Evolutionary conservation across 2,113 vertebrate species (phyloP).

Genomic region (Excalfactoria chinensis): DNA sequence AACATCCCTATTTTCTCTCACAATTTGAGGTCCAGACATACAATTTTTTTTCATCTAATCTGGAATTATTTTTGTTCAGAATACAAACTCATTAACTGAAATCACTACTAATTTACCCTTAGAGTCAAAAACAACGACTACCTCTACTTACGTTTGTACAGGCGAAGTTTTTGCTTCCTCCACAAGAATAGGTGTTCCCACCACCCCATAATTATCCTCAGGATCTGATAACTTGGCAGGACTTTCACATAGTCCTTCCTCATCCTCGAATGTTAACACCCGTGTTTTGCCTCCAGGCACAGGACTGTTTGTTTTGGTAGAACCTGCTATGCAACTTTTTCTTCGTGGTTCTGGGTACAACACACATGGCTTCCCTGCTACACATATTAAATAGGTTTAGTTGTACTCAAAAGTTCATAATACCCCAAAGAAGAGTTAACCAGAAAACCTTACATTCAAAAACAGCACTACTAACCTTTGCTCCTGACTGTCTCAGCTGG

Average conservation of each 20-base stretch:
- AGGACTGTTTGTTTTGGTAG: not conserved
- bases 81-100: not conserved
- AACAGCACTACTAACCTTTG: constrained; percentile 64
- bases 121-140: not conserved
- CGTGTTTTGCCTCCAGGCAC: not conserved
- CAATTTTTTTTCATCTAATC: not conserved
- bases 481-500: not conserved
- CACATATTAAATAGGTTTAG: constrained; percentile 10
- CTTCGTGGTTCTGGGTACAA: not conserved
- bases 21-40: not conserved
- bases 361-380: constrained; percentile 28
- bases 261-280: not conserved
- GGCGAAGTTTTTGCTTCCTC: not conserved
- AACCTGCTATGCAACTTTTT: accelerated
- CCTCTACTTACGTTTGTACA: constrained; percentile 22
- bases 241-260: not conserved
- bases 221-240: accelerated
- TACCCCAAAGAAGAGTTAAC: not conserved
- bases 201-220: not conserved
- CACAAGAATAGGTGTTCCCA: constrained; percentile 42
- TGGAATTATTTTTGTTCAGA: not conserved
- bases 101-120: not conserved
- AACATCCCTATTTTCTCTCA: not conserved
- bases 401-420: not conserved
- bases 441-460: not conserved